These are phyloP conservation scores for Coelopa pilipes DNA, from an alignment of 2,888 invertebrate species.

Conservation along the genomic window DNA sequence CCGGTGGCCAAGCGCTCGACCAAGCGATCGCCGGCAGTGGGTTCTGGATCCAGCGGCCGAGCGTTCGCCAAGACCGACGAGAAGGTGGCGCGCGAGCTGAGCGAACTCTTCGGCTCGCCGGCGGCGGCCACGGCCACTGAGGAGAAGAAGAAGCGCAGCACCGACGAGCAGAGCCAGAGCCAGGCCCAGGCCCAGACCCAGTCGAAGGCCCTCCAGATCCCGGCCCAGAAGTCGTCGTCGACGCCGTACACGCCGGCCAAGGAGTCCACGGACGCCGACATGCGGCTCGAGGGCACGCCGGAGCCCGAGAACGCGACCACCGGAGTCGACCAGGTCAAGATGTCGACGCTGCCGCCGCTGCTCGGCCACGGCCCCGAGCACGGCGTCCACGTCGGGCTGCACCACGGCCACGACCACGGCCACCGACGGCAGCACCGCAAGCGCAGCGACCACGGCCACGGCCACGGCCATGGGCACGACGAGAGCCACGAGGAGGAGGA, in stretches of 20 bases:
- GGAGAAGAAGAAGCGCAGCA: conserved; percentile 70
- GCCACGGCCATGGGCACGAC: conserved; percentile 58
- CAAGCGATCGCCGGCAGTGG: conserved; percentile 53
- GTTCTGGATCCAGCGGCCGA: conserved; percentile 47
- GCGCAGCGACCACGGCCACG: conserved; percentile 59
- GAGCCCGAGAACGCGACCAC: conserved; percentile 39
- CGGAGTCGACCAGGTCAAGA: conserved; percentile 7
- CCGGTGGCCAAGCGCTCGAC: conserved; percentile 77
- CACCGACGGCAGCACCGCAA: conserved; percentile 58
- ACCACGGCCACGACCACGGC: conserved; percentile 56
- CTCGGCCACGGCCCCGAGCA: neutral
- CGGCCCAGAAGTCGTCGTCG: neutral
- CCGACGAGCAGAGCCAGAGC: conserved; percentile 51
- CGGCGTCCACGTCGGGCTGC: conserved; percentile 51
- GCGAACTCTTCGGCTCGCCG: conserved; percentile 72
- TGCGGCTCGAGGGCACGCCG: conserved; percentile 52
- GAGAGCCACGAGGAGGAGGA: conserved; percentile 50
- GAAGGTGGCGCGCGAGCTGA: conserved; percentile 76
- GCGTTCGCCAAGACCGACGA: conserved; percentile 73
- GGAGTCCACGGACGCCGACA: conserved; percentile 43
- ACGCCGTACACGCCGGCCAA: neutral
- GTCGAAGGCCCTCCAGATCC: too few species aligned
- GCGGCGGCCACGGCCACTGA: conserved; percentile 58
- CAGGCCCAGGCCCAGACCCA: too few species aligned
- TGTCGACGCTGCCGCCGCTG: too few species aligned